Evolutionary conservation across 2,113 vertebrate genomes (phyloP).

Genomic region (Salvelinus fontinalis): DNA sequence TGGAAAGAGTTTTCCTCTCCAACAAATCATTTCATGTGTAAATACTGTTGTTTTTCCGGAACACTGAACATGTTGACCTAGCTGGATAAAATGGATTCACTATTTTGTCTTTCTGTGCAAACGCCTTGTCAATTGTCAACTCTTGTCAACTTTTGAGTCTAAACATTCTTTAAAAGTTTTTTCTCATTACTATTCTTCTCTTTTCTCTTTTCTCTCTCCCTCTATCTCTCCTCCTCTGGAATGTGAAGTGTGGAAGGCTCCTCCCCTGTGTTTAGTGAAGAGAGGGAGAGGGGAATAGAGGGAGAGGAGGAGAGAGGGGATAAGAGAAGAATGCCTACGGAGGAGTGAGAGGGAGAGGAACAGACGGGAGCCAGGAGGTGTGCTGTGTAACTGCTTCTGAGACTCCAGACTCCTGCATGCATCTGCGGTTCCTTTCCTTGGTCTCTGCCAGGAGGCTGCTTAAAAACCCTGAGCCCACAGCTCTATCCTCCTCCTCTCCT

Average conservation of each 20-base stretch:
- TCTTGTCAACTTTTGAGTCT: too few species aligned
- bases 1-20: conserved; percentile 9
- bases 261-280: conserved; percentile 59
- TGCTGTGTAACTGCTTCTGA: conserved; percentile 31
- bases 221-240: conserved; percentile 45
- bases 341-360: conserved; percentile 5
- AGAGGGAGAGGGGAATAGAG: conserved; percentile 63
- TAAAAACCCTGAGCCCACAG: conserved; percentile 29
- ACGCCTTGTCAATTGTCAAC: too few species aligned
- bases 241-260: conserved; percentile 62
- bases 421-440: conserved; percentile 38
- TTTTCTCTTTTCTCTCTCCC: neutral
- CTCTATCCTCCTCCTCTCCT: conserved; percentile 19
- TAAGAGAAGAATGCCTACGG: neutral
- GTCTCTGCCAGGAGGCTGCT: conserved; percentile 27
- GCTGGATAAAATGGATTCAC: too few species aligned
- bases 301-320: conserved; percentile 60
- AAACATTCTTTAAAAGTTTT: neutral
- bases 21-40: too few species aligned
- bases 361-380: conserved; percentile 34
- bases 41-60: too few species aligned
- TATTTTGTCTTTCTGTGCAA: too few species aligned
- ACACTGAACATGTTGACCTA: too few species aligned
- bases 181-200: neutral
- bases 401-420: conserved; percentile 28